phyloP scores from a whole-genome alignment of 1,140 invertebrate genomes.

The Brachystomella parvula region DNA sequence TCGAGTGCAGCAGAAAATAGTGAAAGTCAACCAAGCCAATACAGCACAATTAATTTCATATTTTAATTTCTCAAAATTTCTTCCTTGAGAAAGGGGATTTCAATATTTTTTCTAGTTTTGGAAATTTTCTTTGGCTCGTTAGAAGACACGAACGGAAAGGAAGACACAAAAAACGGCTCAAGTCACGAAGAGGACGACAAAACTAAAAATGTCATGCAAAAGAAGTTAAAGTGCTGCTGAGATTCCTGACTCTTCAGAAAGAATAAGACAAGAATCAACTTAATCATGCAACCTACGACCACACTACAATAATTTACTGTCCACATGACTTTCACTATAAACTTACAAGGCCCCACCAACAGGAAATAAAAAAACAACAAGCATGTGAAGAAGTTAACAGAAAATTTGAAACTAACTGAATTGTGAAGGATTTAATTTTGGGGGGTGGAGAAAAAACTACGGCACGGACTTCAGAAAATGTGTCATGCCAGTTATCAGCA shows the following conservation, averaged over 20 bases:
- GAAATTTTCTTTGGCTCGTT: constrained; percentile 2
- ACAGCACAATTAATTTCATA: constrained; percentile 7
- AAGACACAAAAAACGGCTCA: constrained; percentile 18
- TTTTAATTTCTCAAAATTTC: not conserved
- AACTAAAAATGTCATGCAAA: no score
- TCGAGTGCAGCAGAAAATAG: constrained; percentile 6
- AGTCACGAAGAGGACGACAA: not conserved
- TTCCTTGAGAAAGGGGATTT: not conserved
- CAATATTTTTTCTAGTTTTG: not conserved
- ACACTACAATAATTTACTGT: not conserved
- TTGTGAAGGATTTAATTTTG: not conserved
- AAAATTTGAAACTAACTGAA: not conserved
- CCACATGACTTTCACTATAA: not conserved
- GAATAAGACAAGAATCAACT: not conserved
- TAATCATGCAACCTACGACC: constrained; percentile 7
- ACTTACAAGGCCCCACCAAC: not conserved
- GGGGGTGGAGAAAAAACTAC: constrained; percentile 17
- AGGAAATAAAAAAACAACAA: not conserved
- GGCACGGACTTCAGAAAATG: constrained; percentile 36
- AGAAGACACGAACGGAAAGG: constrained; percentile 36
- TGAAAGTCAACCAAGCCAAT: constrained; percentile 14
- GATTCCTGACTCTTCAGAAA: not conserved
- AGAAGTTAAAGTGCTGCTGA: not conserved
- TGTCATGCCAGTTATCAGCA: constrained; percentile 31
- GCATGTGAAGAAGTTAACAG: not conserved